Base-by-base conservation (phyloP, 2,888 invertebrate species). In the Antheraea assamensis region DNA sequence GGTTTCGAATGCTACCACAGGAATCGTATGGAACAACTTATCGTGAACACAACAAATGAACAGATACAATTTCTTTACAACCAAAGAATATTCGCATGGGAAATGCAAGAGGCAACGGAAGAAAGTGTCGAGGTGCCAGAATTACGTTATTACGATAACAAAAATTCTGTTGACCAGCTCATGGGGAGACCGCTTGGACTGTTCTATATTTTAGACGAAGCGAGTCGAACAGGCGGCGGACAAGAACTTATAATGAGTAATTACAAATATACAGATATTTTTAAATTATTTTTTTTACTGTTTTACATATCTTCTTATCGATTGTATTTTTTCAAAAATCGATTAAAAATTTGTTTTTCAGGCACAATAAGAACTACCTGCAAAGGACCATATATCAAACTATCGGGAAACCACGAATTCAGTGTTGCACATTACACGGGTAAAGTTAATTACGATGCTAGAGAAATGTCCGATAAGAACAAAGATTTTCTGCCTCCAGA, bases 31-130 rank as follows among this genome's bases (percentile, higher is more conserved):
- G 98, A 98, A 81, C 98, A 99, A 87, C 94, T 99, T 15, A 96
- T 98, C 79, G 97, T 98, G 3, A 99, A 99, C 86, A 97, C 97
- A 1, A 95, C 98, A 75, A 99, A 99, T 86, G 99, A 99, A 87
- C 98, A 99, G 90, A 96, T 99, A 87, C 98, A 99, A 86, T 99
- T 98, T 87, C 96, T 98, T 81, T 99, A 98, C 89, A 97, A 98
- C 83, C 99, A 99, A 90, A 96, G 97, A 85, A 96, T 98, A 76
- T 99, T 99, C 89, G 97, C 97, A 10, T 98, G 98, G 97, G 99
- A 99, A 95, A 97, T 98, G 96, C 96, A 96, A 80, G 95, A 95
- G 84, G 96, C 96, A 95, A 96, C 97, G 76, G 97, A 97, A 76
- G 98, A 99, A 87, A 97, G 97, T 31, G 95, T 98, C 70, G 95